phyloP scores from a whole-genome alignment of 1,140 invertebrate genomes.

The Gryllus bimaculatus region DNA sequence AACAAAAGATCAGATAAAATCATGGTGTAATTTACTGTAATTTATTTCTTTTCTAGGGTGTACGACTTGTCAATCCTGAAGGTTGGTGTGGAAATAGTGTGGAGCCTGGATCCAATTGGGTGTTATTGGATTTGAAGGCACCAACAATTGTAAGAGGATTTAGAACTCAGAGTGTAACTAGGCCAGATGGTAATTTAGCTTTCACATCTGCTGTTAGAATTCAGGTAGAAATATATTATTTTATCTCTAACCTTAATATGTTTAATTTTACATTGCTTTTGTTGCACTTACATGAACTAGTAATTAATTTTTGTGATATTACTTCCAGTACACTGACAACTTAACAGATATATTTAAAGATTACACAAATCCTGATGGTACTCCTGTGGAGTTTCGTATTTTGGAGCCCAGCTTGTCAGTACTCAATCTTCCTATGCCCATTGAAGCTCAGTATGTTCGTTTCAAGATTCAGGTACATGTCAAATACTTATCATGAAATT shows the following conservation, averaged over 20 bases:
- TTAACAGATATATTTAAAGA: conserved; percentile 82
- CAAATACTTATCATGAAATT: not conserved
- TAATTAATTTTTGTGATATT: not conserved
- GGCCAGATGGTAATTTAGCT: conserved; percentile 66
- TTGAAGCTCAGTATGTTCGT: conserved; percentile 81
- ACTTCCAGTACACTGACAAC: conserved; percentile 68
- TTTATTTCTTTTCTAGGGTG: conserved; percentile 44
- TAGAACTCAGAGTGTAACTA: conserved; percentile 74
- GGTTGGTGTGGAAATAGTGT: conserved; percentile 84
- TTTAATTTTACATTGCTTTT: not conserved
- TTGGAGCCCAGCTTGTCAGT: conserved; percentile 79
- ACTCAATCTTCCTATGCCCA: conserved; percentile 78
- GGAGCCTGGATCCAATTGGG: conserved; percentile 79
- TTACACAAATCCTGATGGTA: conserved; percentile 83
- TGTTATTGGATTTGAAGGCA: conserved; percentile 76
- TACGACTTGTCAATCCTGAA: conserved; percentile 68
- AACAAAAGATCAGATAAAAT: not conserved
- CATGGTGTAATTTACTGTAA: not conserved
- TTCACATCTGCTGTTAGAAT: conserved; percentile 82
- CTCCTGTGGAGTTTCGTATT: conserved; percentile 85
- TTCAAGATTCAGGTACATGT: conserved; percentile 64
- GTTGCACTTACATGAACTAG: not conserved
- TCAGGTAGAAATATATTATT: conserved; percentile 33
- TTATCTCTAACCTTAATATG: not conserved
- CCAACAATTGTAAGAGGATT: conserved; percentile 85